Evolutionary conservation across 2,888 invertebrate species (phyloP).

Genomic region (Tipula vernalis): DNA sequence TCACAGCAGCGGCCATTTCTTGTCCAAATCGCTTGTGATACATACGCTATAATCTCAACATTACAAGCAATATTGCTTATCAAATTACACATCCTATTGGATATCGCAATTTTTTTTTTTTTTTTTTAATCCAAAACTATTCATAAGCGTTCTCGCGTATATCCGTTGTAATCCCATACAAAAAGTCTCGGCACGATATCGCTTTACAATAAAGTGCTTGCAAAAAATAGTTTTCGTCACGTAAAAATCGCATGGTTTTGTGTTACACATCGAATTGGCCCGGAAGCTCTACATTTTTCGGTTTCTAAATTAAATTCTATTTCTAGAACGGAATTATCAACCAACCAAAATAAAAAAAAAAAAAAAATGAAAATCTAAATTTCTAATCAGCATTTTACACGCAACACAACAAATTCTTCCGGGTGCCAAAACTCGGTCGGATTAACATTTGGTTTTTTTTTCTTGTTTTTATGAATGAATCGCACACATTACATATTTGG

Average conservation of each 20-base stretch:
- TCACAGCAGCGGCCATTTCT: too few relatives aligned
- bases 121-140: background rate
- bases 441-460: background rate
- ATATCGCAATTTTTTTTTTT: background rate
- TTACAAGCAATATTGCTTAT: background rate
- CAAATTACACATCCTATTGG: background rate
- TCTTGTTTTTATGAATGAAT: background rate
- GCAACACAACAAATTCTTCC: background rate
- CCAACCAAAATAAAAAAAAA: background rate
- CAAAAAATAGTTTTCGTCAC: background rate
- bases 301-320: background rate
- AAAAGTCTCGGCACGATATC: background rate
- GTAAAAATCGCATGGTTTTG: background rate
- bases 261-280: background rate
- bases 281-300: background rate
- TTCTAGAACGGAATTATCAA: slow-evolving; percentile 4
- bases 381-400: background rate
- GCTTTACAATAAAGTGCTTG: background rate
- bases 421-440: background rate
- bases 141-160: background rate
- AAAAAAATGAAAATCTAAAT: background rate
- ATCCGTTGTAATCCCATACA: background rate
- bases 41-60: background rate
- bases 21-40: too few relatives aligned
- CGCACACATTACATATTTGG: background rate